Evolutionary conservation across 2,797 vertebrate species (phyloP), one percentile per base, ranked within the genome.

Genomic region (Austrolebias charrua): DNA sequence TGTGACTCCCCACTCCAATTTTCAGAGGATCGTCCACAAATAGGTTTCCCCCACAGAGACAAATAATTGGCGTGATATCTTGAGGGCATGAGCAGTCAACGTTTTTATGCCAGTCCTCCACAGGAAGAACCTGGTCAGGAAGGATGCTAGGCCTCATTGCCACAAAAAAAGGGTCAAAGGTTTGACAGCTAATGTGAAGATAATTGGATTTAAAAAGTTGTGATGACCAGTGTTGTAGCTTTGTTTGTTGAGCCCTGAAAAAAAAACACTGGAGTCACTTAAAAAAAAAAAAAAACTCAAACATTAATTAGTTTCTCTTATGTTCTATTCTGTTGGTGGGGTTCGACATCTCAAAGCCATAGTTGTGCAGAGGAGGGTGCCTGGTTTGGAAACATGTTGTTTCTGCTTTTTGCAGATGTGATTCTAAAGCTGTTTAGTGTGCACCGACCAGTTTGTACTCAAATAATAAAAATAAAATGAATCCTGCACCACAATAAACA

Each of bases 41-140:
- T 92, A 92, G 91, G 77, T 84, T 38, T 77, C 85, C 82, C 91
- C 91, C 86, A 87, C 90, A 81, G 91, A 88, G 91, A 90, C 81
- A 77, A 83, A 90, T 93, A 93, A 93, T 93, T 93, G 90, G 84
- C 83, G 80, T 72, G 83, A 90, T 90, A 79, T 91, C 91, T 92
- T 69, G 64, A 79, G 87, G 90, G 90, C 87, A 88, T 44, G 18
- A 78, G 84, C 65, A 70, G 83, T 82, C 71, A 85, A 79, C 60
- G 66, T 79, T 87, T 80, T 65, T 81, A 82, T 86, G 88, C 86
- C 86, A 89, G 35, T 63, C 63, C 91, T 80, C 90, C 78, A 71
- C 89, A 86, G 82, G 88, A 89, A 77, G 66, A 73, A 73, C 69
- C 68, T 75, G 79, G 76, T 86, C 88, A 81, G 75, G 71, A 73